Conservation (phyloP, 2,888 invertebrate genomes). For the Vanessa cardui region DNA sequence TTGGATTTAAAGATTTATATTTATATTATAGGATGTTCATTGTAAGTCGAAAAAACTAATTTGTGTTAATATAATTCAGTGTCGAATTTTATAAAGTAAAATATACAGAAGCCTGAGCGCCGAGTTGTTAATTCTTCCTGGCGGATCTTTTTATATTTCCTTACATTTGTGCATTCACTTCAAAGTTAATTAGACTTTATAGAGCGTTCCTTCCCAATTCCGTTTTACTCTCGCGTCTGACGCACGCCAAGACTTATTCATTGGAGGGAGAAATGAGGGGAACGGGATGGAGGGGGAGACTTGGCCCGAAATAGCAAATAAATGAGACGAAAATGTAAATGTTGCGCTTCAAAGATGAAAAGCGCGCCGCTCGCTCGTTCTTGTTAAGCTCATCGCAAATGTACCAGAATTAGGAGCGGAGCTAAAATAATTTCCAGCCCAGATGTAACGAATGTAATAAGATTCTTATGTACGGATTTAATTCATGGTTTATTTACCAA, state of each 20-base stretch:
- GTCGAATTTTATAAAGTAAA: slow-evolving; percentile 25
- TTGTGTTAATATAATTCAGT: slow-evolving; percentile 20
- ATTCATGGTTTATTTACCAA: slow-evolving; percentile 6
- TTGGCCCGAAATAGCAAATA: slow-evolving; percentile 82
- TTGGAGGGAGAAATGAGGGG: slow-evolving; percentile 66
- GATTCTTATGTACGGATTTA: slow-evolving; percentile 27
- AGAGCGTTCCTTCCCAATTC: slow-evolving; percentile 82
- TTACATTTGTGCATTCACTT: slow-evolving; percentile 79
- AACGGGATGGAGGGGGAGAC: slow-evolving; percentile 51
- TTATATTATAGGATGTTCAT: slow-evolving; percentile 65
- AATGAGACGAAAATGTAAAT: slow-evolving; percentile 84
- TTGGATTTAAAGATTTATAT: slow-evolving; percentile 61
- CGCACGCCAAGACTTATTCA: slow-evolving; percentile 79
- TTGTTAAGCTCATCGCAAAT: slow-evolving; percentile 81
- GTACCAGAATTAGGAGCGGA: slow-evolving; percentile 80
- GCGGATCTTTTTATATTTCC: slow-evolving; percentile 73
- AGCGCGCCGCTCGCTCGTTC: slow-evolving; percentile 76
- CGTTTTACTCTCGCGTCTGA: slow-evolving; percentile 75
- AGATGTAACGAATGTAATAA: slow-evolving; percentile 61
- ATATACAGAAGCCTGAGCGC: slow-evolving; percentile 25
- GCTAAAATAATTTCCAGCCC: slow-evolving; percentile 78
- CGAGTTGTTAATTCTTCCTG: slow-evolving; percentile 61
- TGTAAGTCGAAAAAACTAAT: slow-evolving; percentile 46
- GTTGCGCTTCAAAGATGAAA: slow-evolving; percentile 83
- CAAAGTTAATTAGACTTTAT: slow-evolving; percentile 83